These are phyloP conservation scores for Cygnus buccinator DNA, from an alignment of 2,113 vertebrate genomes.

Conservation along the genomic window DNA sequence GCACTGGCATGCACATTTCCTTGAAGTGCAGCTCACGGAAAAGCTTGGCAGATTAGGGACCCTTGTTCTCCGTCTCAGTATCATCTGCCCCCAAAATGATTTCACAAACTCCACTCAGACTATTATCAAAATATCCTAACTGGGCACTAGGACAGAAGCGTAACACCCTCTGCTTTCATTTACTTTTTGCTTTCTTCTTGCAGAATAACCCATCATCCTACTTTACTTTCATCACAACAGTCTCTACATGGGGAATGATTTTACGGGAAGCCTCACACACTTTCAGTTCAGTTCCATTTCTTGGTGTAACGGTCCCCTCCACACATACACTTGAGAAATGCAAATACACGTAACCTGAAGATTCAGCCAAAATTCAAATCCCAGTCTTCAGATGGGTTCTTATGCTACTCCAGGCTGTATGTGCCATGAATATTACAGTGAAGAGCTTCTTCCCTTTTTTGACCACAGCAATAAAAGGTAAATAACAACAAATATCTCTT, in stretches of 20 bases:
- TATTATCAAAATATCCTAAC: conserved; percentile 49
- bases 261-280: neutral
- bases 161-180: conserved; percentile 53
- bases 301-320: neutral
- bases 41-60: conserved; percentile 11
- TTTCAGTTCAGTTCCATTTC: neutral
- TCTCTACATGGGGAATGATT: neutral
- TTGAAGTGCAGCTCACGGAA: conserved; percentile 49
- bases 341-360: neutral
- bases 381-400: neutral
- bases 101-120: conserved; percentile 43
- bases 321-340: neutral
- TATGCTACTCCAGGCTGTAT: neutral
- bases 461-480: neutral
- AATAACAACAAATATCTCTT: neutral
- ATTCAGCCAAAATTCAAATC: neutral
- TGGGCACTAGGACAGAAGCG: conserved; percentile 21
- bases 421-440: neutral
- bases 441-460: neutral
- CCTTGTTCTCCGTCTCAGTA: conserved; percentile 57
- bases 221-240: neutral
- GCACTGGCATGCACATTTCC: conserved; percentile 48
- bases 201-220: neutral
- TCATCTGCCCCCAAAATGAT: conserved; percentile 62
- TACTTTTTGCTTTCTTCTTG: conserved; percentile 8